Base-by-base conservation (phyloP, 2,797 vertebrate genomes). In the Sternotherus odoratus region DNA sequence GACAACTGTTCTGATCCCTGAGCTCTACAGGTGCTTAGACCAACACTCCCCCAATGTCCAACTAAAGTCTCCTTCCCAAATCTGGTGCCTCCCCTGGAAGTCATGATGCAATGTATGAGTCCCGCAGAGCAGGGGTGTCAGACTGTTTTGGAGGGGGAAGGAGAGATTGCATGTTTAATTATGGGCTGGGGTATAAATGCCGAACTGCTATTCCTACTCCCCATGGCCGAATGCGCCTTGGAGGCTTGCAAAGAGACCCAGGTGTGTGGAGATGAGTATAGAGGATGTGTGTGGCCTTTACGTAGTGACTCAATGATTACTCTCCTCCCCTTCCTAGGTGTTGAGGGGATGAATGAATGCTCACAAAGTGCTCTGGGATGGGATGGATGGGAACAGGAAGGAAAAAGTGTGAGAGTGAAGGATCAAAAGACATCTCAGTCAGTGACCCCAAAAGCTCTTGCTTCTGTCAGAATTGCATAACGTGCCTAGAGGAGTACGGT, bases 401-500 rank as follows among this genome's bases (percentile, higher is more conserved):
- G 15, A 48, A 24, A 17, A 46, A 43, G 43, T 15, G 26, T 17
- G 26, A 12, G 26, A 48, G 43, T 9, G 72, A 36, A 46, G 30
- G 16, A 66, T n/a, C 63, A 69, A 39, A 69, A 69, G 9, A 39
- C 10, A 3, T 69, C n/a, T 69, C 63, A 24, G 15, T 39, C 63
- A 39, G n/a, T n/a, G 3, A 36, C 39, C 10, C 63, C 6, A 69
- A 39, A 36, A 39, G 19, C 19, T 39, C 63, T 39, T 11, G 2
- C 19, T 69, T 11, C 36, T 23, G 21, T 36, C 10, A 19, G 10
- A 23, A 6, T 69, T 39, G 19, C 63, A 24, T 36, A 39, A 39
- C 21, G 2, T 69, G 19, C n/a, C 36, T n/a, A 12, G n/a, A 39
- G n/a, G 19, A 74, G 39, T 30, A 23, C 28, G 0, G 0, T 0